Base-by-base conservation (phyloP, 2,797 vertebrate genomes). In the Apogon talboti region DNA sequence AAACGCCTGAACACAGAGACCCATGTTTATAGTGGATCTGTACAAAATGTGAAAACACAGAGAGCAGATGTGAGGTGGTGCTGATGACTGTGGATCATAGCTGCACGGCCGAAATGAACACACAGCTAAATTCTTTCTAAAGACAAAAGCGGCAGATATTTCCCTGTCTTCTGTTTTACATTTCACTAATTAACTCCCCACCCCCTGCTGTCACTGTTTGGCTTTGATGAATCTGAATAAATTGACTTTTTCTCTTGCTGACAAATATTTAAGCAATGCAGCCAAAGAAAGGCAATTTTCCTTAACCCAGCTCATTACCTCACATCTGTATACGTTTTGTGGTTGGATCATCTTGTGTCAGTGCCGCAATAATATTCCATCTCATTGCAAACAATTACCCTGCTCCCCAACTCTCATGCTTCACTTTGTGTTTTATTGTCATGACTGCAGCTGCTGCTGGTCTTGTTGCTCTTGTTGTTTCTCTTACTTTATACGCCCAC, bases 211-310 rank as follows among this genome's bases (percentile, higher is more conserved):
- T 84, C 85, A 73, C 56, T 85, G 67, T 84, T 87, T 84, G 80
- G 78, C 81, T 89, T 88, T 86, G 85, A 85, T 85, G 78, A 88
- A 87, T 89, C 80, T 89, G 66, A 87, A 90, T 86, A 87, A 76
- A 86, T 79, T 81, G 65, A 85, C 83, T 86, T 86, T 82, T 83
- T 80, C 63, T 87, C 71, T 82, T 79, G 71, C 61, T 86, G 81
- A 86, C 85, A 84, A 88, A 87, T 82, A 85, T 88, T 84, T 78
- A 80, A 82, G 78, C 68, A 78, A 79, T 67, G 66, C 76, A 73
- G 74, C 78, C 81, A 82, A 78, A 77, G 71, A 82, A 70, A 72
- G 70, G 55, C 46, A 74, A 76, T 84, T 87, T 81, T 71, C 64
- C 61, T 57, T 63, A 86, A 81, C 72, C 68, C 66, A 56, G 65